Evolutionary conservation across 2,888 invertebrate genomes (phyloP).

Genomic region (Molorchus minor): DNA sequence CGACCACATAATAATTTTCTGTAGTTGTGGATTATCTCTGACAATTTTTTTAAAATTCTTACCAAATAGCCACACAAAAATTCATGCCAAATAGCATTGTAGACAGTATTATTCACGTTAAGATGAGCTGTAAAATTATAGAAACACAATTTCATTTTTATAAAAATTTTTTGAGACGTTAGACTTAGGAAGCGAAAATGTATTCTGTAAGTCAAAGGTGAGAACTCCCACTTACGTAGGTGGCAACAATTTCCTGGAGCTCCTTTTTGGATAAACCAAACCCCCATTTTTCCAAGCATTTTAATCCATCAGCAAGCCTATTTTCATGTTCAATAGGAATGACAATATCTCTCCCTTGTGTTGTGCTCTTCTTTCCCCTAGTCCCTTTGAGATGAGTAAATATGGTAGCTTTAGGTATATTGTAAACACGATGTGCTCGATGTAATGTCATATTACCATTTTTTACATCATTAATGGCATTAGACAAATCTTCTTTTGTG

Average conservation of each 20-base stretch:
- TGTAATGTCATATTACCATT: not conserved
- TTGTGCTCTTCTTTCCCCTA: not conserved
- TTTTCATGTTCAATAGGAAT: not conserved
- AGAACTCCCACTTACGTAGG: slow-evolving; percentile 10
- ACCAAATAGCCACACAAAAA: slow-evolving; percentile 30
- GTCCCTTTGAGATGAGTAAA: not conserved
- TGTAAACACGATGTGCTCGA: not conserved
- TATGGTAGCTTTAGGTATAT: not conserved
- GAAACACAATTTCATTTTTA: slow-evolving; percentile 34
- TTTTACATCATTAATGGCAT: not conserved
- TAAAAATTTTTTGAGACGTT: slow-evolving; percentile 20
- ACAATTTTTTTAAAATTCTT: slow-evolving; percentile 26
- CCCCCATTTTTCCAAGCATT: not conserved
- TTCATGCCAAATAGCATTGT: slow-evolving; percentile 43
- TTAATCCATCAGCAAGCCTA: not conserved
- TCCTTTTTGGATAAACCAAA: not conserved
- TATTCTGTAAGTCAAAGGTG: slow-evolving; percentile 5
- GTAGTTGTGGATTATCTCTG: slow-evolving; percentile 30
- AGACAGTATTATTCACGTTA: slow-evolving; percentile 38
- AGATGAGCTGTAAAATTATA: slow-evolving; percentile 43
- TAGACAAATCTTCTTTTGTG: not conserved
- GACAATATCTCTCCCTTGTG: not conserved
- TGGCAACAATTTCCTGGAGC: too few species aligned
- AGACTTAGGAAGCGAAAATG: too few species aligned
- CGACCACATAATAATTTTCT: slow-evolving; percentile 29